phyloP scores from a whole-genome alignment of 1,140 invertebrate genomes.

The Drosophila mayri region DNA sequence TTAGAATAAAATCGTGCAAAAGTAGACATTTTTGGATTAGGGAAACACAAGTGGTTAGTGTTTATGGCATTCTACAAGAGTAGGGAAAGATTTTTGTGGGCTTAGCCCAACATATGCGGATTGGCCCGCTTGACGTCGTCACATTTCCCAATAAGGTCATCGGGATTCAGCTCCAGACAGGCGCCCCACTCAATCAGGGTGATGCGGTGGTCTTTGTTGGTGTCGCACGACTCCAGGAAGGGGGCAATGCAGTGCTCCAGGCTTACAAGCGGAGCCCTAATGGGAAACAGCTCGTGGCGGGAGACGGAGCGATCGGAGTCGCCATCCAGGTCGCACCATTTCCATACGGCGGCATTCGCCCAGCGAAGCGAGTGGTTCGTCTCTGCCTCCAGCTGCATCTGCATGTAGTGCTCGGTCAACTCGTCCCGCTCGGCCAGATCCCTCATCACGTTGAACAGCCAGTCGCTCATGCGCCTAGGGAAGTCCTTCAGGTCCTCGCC shows the following conservation, averaged over 20 bases:
- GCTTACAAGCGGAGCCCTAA: constrained; percentile 95
- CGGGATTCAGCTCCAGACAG: constrained; percentile 93
- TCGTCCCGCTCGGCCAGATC: constrained; percentile 96
- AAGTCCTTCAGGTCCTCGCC: constrained; percentile 95
- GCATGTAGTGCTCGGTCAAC: constrained; percentile 92
- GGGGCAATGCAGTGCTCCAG: constrained; percentile 97
- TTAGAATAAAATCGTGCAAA: constrained; percentile 12
- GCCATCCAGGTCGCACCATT: constrained; percentile 97
- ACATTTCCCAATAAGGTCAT: constrained; percentile 79
- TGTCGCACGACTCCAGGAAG: constrained; percentile 96
- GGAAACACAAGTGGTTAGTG: constrained; percentile 10
- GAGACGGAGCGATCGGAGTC: constrained; percentile 94
- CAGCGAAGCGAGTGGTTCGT: constrained; percentile 92
- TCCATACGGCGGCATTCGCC: constrained; percentile 97
- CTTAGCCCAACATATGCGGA: constrained; percentile 72
- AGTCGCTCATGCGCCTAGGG: constrained; percentile 97
- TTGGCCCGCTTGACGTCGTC: constrained; percentile 75
- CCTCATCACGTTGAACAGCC: constrained; percentile 98
- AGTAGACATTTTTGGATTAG: constrained; percentile 25
- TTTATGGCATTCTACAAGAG: constrained; percentile 7
- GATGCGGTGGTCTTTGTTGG: constrained; percentile 94
- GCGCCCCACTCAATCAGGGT: constrained; percentile 96
- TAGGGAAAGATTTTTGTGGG: neutral
- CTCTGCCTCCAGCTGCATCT: constrained; percentile 95
- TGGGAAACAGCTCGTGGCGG: constrained; percentile 97